Evolutionary conservation across 2,888 invertebrate species (phyloP).

Genomic region (Agrotis clavis): DNA sequence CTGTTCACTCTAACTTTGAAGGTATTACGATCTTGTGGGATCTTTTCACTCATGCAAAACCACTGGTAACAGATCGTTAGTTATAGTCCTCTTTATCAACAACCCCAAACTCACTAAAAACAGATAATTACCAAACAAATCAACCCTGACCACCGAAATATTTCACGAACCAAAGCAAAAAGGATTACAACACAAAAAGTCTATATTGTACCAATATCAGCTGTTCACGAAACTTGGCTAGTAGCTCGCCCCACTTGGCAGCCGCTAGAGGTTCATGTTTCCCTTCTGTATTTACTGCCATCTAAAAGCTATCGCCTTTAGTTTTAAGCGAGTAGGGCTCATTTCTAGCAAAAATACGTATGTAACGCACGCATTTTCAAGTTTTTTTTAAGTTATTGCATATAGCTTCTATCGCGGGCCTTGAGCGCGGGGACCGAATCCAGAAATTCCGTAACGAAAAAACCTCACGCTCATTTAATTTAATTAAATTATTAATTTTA

Average conservation of each 20-base stretch:
- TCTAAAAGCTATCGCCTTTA: conserved; percentile 68
- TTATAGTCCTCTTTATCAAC: too few relatives aligned
- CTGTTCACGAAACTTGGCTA: conserved; percentile 76
- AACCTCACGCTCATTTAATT: too few relatives aligned
- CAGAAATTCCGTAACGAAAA: too few relatives aligned
- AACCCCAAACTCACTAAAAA: not conserved
- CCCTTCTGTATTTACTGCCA: conserved; percentile 67
- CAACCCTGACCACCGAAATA: conserved; percentile 4
- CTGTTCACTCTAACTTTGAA: too few relatives aligned
- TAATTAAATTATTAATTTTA: too few relatives aligned
- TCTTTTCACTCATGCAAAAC: too few relatives aligned
- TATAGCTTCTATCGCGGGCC: too few relatives aligned
- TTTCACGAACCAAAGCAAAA: conserved; percentile 12
- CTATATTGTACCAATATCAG: conserved; percentile 70
- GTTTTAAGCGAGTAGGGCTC: conserved; percentile 49
- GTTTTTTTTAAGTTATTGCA: too few relatives aligned
- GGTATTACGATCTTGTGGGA: too few relatives aligned
- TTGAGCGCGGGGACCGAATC: too few relatives aligned
- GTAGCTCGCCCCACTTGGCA: conserved; percentile 65
- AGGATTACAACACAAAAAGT: conserved; percentile 54
- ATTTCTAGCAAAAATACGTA: conserved; percentile 15
- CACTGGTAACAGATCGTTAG: too few relatives aligned
- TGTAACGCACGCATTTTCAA: too few relatives aligned
- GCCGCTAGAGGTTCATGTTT: conserved; percentile 58
- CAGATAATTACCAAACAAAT: not conserved